Percentiles rank a stretch among this genome's conserved stretches.
Conservation (phyloP, 2,113 vertebrate genomes). For the Pongo abelii region DNA sequence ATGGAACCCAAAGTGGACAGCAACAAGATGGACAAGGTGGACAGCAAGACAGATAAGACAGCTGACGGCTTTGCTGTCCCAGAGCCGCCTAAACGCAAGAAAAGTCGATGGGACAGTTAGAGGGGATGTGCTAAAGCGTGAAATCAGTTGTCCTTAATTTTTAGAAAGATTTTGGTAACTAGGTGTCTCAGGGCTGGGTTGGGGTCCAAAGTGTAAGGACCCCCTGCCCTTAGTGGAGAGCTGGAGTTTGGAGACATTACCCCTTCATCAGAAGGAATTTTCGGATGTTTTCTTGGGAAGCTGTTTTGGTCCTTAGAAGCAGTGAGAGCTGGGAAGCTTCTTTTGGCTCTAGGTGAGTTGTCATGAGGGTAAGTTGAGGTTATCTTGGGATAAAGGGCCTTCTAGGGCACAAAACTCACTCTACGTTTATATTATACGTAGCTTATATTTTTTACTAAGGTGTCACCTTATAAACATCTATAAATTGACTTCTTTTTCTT, state of each 20-base stretch:
- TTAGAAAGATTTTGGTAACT: slow-evolving; percentile 81
- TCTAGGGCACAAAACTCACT: slow-evolving; percentile 61
- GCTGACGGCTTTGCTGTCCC: slow-evolving; percentile 94
- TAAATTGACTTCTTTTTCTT: slow-evolving; percentile 43
- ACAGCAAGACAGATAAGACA: slow-evolving; percentile 85
- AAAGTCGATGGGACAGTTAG: slow-evolving; percentile 99
- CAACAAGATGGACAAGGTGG: slow-evolving; percentile 80
- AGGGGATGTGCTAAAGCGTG: slow-evolving; percentile 61
- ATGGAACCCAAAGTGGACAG: slow-evolving; percentile 77
- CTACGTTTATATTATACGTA: slow-evolving; percentile 72
- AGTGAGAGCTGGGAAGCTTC: slow-evolving; percentile 19
- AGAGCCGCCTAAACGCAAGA: slow-evolving; percentile 96
- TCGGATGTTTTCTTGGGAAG: slow-evolving; percentile 75
- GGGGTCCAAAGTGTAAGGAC: slow-evolving; percentile 43
- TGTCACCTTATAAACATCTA: slow-evolving; percentile 65
- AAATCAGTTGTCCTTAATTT: slow-evolving; percentile 68
- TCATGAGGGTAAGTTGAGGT: slow-evolving; percentile 31
- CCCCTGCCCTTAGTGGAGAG: slow-evolving; percentile 52
- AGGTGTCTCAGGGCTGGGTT: slow-evolving; percentile 79
- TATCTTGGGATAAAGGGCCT: slow-evolving; percentile 34
- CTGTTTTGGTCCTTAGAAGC: slow-evolving; percentile 65
- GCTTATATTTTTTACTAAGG: slow-evolving; percentile 76
- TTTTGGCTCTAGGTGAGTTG: slow-evolving; percentile 58
- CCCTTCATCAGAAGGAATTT: slow-evolving; percentile 70
- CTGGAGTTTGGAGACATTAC: slow-evolving; percentile 66